These are phyloP conservation scores for Oncorhynchus clarkii DNA, from an alignment of 2,113 vertebrate species.

Conservation along the genomic window DNA sequence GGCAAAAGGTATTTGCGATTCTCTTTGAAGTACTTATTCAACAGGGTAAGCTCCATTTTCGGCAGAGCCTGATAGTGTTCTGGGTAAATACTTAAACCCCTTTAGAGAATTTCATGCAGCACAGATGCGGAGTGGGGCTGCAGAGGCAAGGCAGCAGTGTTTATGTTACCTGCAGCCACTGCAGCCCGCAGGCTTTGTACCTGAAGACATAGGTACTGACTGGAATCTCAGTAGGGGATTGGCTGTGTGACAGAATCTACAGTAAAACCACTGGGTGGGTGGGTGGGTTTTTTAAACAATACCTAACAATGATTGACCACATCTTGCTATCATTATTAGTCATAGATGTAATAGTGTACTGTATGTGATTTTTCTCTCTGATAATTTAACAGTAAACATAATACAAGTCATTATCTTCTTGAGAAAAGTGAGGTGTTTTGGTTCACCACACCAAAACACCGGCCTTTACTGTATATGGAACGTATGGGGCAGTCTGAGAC, in stretches of 20 bases:
- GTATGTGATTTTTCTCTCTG: not conserved
- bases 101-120: constrained; percentile 98
- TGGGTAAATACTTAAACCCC: constrained; percentile 99
- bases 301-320: constrained; percentile 9
- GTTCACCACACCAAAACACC: constrained; percentile 1
- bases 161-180: constrained; percentile 94
- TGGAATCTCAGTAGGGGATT: constrained; percentile 90
- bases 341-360: not conserved
- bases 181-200: constrained; percentile 92
- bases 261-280: constrained; percentile 80
- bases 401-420: constrained; percentile 20
- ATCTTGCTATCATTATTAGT: constrained; percentile 23
- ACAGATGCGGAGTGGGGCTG: constrained; percentile 75
- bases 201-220: constrained; percentile 91
- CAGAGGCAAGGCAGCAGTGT: constrained; percentile 85
- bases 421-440: constrained; percentile 8
- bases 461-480: constrained; percentile 19
- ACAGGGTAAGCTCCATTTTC: constrained; percentile 98
- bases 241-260: constrained; percentile 87
- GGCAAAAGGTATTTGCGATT: constrained; percentile 86
- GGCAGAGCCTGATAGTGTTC: constrained; percentile 92
- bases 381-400: constrained; percentile 43
- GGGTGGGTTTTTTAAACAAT: constrained; percentile 22
- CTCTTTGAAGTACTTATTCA: constrained; percentile 97
- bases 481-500: constrained; percentile 6